Conservation (phyloP, 1,140 invertebrate genomes). For the Drosophila simulans region DNA sequence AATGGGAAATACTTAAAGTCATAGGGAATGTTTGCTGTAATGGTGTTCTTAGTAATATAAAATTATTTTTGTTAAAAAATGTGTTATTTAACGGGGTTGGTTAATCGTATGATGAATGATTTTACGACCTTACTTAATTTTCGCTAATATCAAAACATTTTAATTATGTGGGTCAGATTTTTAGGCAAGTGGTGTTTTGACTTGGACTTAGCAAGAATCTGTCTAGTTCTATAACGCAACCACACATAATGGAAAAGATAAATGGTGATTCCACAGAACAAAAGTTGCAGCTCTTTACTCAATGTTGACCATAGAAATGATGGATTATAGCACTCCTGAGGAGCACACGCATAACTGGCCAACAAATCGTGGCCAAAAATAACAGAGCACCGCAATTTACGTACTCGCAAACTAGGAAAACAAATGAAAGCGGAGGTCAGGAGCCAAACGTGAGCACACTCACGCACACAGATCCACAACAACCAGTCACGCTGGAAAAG, state of each 20-base stretch:
- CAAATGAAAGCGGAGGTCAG: conserved; percentile 38
- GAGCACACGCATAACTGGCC: conserved; percentile 33
- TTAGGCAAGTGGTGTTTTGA: too few species aligned
- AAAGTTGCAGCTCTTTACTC: conserved; percentile 1
- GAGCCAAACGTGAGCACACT: conserved; percentile 37
- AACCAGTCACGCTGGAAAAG: conserved; percentile 20
- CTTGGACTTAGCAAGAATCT: neutral
- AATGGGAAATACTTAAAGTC: conserved; percentile 3
- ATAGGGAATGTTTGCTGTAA: neutral
- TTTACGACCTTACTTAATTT: too few species aligned
- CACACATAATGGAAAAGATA: conserved; percentile 4
- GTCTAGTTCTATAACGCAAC: neutral
- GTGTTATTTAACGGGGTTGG: neutral
- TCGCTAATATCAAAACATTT: neutral
- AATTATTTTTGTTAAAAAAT: neutral
- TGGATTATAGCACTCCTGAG: conserved; percentile 21
- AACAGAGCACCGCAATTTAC: conserved; percentile 31
- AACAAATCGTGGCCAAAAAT: conserved; percentile 31
- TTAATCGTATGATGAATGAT: too few species aligned
- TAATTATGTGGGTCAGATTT: too few species aligned
- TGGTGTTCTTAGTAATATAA: neutral
- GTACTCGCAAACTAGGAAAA: conserved; percentile 21
- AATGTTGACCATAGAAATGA: conserved; percentile 22
- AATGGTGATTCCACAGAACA: conserved; percentile 16
- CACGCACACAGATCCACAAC: neutral